Conservation (phyloP, 2,797 vertebrate species). For the Sternotherus odoratus region DNA sequence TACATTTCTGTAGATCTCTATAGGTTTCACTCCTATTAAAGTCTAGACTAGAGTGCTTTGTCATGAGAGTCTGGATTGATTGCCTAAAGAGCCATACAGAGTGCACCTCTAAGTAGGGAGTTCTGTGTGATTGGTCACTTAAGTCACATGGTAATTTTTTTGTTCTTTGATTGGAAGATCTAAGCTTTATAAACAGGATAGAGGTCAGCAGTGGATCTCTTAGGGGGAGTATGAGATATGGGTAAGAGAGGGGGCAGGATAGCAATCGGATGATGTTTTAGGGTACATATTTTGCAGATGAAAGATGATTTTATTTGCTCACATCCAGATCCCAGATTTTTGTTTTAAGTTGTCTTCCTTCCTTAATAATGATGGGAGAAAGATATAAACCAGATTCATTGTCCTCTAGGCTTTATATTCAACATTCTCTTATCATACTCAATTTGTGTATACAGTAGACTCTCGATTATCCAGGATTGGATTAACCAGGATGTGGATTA, state of each 20-base stretch:
- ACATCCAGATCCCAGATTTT: background rate
- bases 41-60: background rate
- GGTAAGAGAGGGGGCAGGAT: background rate
- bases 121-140: background rate
- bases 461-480: too few species aligned
- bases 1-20: background rate
- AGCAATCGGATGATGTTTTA: background rate
- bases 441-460: background rate
- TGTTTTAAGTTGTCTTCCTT: background rate
- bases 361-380: background rate
- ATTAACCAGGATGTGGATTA: too few species aligned
- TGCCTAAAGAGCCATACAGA: background rate
- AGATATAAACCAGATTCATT: background rate
- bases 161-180: background rate
- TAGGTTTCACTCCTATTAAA: background rate
- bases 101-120: background rate
- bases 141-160: background rate
- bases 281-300: background rate
- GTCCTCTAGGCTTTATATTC: background rate
- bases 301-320: background rate
- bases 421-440: background rate
- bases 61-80: background rate
- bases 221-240: background rate
- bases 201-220: background rate
- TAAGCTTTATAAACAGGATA: background rate